Conservation (phyloP, 2,888 invertebrate genomes). For the Thalpophila matura region DNA sequence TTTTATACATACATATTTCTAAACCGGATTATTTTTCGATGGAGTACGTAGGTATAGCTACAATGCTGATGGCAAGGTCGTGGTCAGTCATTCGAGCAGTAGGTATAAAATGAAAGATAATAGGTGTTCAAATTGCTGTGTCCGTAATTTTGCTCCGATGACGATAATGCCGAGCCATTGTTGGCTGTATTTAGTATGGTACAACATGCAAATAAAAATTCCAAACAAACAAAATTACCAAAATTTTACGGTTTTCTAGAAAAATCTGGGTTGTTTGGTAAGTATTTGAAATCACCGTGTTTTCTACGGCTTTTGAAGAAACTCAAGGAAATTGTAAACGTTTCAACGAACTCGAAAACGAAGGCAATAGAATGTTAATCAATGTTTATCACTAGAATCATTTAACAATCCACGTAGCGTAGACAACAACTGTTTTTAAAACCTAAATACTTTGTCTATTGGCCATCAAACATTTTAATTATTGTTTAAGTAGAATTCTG, state of each 20-base stretch:
- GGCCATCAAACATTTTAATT: too few species aligned
- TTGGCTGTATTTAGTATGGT: slow-evolving; percentile 38
- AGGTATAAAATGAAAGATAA: slow-evolving; percentile 64
- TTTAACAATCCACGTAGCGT: neutral
- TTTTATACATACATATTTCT: slow-evolving; percentile 1
- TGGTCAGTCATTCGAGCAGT: slow-evolving; percentile 62
- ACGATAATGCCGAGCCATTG: slow-evolving; percentile 58
- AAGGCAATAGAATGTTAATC: slow-evolving; percentile 1
- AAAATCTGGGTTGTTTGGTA: neutral
- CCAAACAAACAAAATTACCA: slow-evolving; percentile 5
- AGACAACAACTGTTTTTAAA: neutral
- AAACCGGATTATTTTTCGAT: slow-evolving; percentile 23
- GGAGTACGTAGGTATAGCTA: slow-evolving; percentile 12
- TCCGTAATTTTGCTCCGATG: slow-evolving; percentile 62
- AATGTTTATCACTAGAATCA: neutral
- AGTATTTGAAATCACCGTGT: neutral
- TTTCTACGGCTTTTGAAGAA: slow-evolving; percentile 8
- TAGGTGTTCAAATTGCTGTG: slow-evolving; percentile 55
- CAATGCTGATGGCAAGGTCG: slow-evolving; percentile 67
- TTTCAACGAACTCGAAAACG: neutral
- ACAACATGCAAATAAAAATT: slow-evolving; percentile 40
- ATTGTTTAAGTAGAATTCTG: slow-evolving; percentile 8
- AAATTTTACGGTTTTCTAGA: slow-evolving; percentile 11
- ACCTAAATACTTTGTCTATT: slow-evolving; percentile 20
- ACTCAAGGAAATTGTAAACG: slow-evolving; percentile 9